These are phyloP conservation scores for Climacteris rufus DNA, from an alignment of 2,113 vertebrate species.

Conservation along the genomic window DNA sequence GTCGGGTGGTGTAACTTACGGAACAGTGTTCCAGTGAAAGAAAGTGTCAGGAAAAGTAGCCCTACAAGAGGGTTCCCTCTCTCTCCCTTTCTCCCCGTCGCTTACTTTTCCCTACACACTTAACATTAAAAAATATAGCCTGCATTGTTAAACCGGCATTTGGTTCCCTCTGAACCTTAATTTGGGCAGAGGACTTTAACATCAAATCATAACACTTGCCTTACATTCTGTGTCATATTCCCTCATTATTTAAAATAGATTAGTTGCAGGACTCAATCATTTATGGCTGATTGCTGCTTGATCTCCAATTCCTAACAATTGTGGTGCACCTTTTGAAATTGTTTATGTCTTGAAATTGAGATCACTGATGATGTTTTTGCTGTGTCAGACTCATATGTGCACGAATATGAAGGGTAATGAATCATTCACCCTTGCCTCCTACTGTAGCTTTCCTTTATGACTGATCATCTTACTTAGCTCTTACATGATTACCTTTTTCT, in stretches of 20 bases:
- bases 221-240: not conserved
- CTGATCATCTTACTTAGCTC: not conserved
- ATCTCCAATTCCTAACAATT: not conserved
- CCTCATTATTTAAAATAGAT: not conserved
- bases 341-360: not conserved
- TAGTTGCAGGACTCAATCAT: not conserved
- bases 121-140: not conserved
- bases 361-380: not conserved
- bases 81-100: not conserved
- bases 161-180: fast-evolving
- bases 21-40: not conserved
- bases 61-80: not conserved
- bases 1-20: not conserved
- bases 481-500: not conserved
- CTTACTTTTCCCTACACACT: not conserved
- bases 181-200: not conserved
- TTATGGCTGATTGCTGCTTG: not conserved
- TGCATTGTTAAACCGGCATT: not conserved
- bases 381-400: not conserved
- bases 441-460: not conserved
- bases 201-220: fast-evolving
- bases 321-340: not conserved
- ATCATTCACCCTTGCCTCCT: not conserved
- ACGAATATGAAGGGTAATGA: not conserved
- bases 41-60: not conserved